These are phyloP conservation scores for Maccullochella peelii DNA, from an alignment of 2,113 vertebrate species.

Conservation along the genomic window DNA sequence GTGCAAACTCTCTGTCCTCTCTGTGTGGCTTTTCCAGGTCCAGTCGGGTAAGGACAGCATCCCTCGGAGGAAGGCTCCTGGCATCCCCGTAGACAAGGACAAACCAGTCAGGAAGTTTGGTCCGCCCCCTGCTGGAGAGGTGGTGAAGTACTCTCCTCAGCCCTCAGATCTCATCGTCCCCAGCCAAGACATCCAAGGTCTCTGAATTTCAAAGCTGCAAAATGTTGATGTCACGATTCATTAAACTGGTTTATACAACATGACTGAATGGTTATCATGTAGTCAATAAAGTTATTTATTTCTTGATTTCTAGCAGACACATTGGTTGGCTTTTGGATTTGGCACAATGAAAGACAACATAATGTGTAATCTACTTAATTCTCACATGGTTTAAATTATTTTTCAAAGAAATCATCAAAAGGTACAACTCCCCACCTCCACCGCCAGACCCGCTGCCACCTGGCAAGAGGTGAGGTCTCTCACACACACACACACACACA, in stretches of 20 bases:
- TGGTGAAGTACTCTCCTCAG: constrained; percentile 86
- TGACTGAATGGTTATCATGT: neutral
- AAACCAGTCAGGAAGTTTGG: constrained; percentile 68
- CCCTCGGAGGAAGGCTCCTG: constrained; percentile 33
- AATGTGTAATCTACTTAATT: neutral
- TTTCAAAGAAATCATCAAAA: constrained; percentile 88
- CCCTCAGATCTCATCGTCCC: constrained; percentile 87
- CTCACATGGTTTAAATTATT: neutral
- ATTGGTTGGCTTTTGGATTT: neutral
- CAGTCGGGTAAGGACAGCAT: constrained; percentile 65
- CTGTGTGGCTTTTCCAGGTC: constrained; percentile 37
- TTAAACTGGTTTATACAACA: neutral
- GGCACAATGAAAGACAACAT: neutral
- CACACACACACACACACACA: constrained; percentile 23
- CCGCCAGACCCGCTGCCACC: constrained; percentile 56
- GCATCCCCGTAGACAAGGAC: constrained; percentile 61
- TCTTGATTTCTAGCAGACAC: neutral
- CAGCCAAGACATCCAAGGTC: constrained; percentile 90
- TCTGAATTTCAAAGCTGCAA: neutral
- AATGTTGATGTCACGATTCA: neutral
- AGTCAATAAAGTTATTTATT: neutral
- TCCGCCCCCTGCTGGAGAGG: constrained; percentile 81
- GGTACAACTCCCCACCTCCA: constrained; percentile 87
- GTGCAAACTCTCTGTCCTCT: constrained; percentile 12
- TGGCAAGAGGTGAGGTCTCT: constrained; percentile 75